Base-by-base conservation (phyloP, 1,140 invertebrate genomes). In the Bombus cullumanus region DNA sequence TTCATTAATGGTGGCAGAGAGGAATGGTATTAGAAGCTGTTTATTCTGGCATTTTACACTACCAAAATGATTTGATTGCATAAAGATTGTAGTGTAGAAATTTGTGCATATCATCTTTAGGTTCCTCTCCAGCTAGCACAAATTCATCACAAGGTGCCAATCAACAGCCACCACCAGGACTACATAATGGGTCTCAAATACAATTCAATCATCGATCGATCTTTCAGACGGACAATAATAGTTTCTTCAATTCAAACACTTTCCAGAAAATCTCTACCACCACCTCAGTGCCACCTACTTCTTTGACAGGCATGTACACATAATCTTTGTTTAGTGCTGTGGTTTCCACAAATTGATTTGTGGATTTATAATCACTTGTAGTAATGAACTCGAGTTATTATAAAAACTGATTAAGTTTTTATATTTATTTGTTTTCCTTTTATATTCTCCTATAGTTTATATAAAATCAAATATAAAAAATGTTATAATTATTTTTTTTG, bases 161-260 rank as follows among this genome's bases (percentile, higher is more conserved):
- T 89, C 94, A 93, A 85, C 93, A 90, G 68, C 90, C 92, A 81
- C 94, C 94, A 86, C 93, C 94, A 74, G 94, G 94, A 86, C 86
- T 94, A 85, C 92, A 91, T 89, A 94, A 94, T 77, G 92, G 94
- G 83, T 90, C 91, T 81, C 94, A 95, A 90, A 91, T 93, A 86
- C 94, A 93, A 86, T 91, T 95, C 73, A 95, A 93, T 89, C 94
- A 95, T 89, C 93, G 94, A 83, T 95, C 95, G 64, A 94, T 96
- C 89, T 95, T 96, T 93, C 95, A 96, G 91, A 93, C 94, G 75
- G 96, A 96, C 92, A 96, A 96, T 93, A 96, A 96, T 90, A 96
- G 95, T 91, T 96, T 96, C 92, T 96, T 96, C 92, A 96, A 95
- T 89, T 95, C 95, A 34, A 95, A 96, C 83, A 95, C 92, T 86